phyloP scores from a whole-genome alignment of 2,113 vertebrate genomes.

The Cebus imitator region DNA sequence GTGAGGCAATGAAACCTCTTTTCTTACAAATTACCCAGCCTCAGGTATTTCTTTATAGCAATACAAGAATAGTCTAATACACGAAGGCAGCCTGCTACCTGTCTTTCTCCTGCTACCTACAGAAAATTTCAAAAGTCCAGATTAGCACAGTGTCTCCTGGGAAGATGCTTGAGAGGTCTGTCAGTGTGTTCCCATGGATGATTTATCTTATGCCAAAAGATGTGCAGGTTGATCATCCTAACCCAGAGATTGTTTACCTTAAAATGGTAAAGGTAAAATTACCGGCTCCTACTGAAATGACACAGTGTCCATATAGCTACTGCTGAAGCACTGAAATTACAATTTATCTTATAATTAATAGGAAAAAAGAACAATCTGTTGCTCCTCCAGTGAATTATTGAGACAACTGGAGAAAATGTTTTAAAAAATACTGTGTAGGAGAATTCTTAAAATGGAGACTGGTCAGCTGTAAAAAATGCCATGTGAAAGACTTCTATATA shows the following conservation, averaged over 20 bases:
- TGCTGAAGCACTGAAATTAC: background rate
- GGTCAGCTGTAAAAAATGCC: background rate
- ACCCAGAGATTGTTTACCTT: background rate
- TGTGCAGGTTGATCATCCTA: background rate
- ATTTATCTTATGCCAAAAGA: background rate
- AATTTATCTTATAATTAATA: background rate
- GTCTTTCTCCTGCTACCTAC: no score
- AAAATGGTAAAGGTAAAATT: conserved; percentile 2
- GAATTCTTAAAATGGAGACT: background rate
- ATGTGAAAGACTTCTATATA: background rate
- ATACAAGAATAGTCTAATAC: no score
- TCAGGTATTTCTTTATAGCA: no score
- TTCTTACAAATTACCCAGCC: no score
- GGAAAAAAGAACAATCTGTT: background rate
- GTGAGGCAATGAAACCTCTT: no score
- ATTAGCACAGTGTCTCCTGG: background rate
- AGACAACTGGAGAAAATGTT: background rate
- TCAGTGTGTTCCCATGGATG: background rate
- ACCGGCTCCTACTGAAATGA: background rate
- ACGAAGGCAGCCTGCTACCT: background rate
- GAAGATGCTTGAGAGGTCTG: background rate
- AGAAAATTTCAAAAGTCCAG: background rate
- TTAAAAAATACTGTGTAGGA: background rate
- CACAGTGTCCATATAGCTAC: background rate
- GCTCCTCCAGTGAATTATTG: background rate